These are phyloP conservation scores for Adela reaumurella DNA, from an alignment of 2,888 invertebrate genomes.

Conservation along the genomic window DNA sequence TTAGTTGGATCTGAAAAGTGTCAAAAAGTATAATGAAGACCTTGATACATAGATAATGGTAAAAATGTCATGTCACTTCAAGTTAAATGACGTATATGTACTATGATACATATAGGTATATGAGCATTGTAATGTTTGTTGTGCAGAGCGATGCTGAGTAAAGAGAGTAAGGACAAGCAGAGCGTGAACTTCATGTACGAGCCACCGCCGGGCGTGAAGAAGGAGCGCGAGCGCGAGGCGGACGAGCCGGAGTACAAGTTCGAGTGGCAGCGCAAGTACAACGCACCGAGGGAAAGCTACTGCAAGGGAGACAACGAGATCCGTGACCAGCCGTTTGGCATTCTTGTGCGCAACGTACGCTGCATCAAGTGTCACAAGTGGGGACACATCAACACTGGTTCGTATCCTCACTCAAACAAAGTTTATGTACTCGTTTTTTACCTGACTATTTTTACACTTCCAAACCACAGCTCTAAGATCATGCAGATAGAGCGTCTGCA, in stretches of 20 bases:
- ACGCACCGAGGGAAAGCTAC: constrained; percentile 97
- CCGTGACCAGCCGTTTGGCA: constrained; percentile 97
- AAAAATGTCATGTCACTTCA: too few species aligned
- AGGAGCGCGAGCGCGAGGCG: constrained; percentile 86
- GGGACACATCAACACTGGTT: constrained; percentile 96
- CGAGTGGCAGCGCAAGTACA: constrained; percentile 99
- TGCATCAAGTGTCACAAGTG: constrained; percentile 99
- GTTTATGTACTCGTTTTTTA: constrained; percentile 2
- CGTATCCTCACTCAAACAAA: constrained; percentile 4
- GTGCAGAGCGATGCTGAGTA: constrained; percentile 88
- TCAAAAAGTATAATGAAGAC: too few species aligned
- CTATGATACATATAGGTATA: too few species aligned
- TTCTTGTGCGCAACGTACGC: constrained; percentile 93
- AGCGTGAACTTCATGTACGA: constrained; percentile 99
- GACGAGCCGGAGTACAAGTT: constrained; percentile 98
- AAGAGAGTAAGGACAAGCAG: constrained; percentile 97
- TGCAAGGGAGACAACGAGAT: constrained; percentile 98
- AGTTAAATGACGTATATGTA: too few species aligned
- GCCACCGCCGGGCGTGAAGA: constrained; percentile 95
- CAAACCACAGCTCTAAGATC: too few species aligned
- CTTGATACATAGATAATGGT: too few species aligned
- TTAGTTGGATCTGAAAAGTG: too few species aligned
- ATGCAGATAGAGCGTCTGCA: too few species aligned
- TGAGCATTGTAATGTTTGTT: too few species aligned
- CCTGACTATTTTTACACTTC: neutral